phyloP scores from a whole-genome alignment of 2,113 vertebrate species.

The Catharus minimus region DNA sequence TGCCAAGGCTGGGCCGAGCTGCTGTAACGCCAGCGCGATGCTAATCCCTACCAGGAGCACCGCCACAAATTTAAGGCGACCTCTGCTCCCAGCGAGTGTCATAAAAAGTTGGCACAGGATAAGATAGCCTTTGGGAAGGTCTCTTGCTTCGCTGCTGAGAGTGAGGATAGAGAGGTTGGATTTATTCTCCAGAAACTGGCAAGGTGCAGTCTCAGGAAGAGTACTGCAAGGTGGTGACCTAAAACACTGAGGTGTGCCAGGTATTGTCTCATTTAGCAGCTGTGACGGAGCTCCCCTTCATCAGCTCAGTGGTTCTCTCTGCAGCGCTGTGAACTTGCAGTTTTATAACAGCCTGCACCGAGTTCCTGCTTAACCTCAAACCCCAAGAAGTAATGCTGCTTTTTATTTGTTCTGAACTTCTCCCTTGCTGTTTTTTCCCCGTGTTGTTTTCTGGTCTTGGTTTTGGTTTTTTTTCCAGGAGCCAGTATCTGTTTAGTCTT shows the following conservation, averaged over 20 bases:
- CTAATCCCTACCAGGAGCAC: fast-evolving
- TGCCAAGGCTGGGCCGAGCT: neutral
- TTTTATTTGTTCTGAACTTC: neutral
- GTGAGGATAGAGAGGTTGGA: neutral
- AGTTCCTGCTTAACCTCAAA: neutral
- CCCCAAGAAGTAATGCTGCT: neutral
- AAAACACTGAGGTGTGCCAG: neutral
- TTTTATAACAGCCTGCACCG: neutral
- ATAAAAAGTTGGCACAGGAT: neutral
- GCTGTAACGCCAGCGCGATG: neutral
- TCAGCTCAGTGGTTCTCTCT: neutral
- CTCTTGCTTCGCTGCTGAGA: neutral
- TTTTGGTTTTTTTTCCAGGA: neutral
- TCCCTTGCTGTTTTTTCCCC: neutral
- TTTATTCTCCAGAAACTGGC: neutral
- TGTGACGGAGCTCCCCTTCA: neutral
- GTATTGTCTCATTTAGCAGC: neutral
- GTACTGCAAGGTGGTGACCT: too few relatives aligned
- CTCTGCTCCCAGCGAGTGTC: neutral
- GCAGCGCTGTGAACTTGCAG: neutral
- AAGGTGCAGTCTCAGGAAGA: neutral
- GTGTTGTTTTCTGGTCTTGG: neutral
- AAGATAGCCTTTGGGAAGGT: neutral
- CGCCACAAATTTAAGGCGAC: neutral
- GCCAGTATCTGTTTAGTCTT: neutral